Conservation (phyloP, 2,888 invertebrate genomes). For the Apotomis capreana region DNA sequence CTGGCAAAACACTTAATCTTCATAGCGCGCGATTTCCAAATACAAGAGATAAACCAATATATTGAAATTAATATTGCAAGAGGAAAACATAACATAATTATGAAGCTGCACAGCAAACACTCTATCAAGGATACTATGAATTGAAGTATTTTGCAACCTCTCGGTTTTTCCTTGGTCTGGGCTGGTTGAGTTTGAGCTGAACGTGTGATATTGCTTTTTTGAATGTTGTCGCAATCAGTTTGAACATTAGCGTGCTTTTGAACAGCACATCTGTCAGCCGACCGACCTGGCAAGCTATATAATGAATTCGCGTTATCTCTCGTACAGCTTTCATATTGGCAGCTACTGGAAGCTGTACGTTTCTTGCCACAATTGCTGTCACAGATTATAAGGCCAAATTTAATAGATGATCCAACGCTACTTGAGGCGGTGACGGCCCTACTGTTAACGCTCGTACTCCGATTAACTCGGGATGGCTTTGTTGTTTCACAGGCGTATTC, state of each 20-base stretch:
- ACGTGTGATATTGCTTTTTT: background rate
- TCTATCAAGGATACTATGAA: background rate
- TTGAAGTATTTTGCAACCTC: background rate
- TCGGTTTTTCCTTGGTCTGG: no score
- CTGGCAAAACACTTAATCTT: background rate
- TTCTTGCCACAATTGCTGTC: background rate
- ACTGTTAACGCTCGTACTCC: no score
- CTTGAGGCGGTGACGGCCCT: background rate
- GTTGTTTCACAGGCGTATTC: constrained; percentile 14
- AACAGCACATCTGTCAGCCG: background rate
- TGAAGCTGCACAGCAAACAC: background rate
- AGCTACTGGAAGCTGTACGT: background rate
- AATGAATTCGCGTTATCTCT: background rate
- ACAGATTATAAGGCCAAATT: background rate
- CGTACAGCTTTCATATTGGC: no score
- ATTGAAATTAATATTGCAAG: background rate
- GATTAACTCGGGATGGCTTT: background rate
- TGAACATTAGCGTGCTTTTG: background rate
- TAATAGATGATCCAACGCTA: background rate
- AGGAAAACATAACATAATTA: background rate
- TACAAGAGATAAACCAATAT: constrained; percentile 9
- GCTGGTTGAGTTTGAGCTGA: background rate
- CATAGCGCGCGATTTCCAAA: background rate
- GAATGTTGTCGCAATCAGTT: background rate
- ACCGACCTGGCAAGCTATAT: background rate